Base-by-base conservation (phyloP, 2,888 invertebrate species). In the Ariolimax columbianus region DNA sequence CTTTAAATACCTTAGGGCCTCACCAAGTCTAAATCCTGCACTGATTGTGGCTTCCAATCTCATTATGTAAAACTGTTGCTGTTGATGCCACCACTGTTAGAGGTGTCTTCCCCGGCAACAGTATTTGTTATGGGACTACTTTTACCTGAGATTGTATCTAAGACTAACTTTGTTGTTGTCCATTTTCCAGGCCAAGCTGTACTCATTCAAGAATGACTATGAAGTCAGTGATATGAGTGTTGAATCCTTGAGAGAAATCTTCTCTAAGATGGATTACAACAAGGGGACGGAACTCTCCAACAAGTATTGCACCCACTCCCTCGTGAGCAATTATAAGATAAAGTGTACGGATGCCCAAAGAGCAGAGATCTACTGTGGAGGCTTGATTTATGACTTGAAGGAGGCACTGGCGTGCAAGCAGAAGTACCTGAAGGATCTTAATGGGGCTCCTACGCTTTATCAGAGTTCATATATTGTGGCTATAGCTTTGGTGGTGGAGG, bases 131-230 rank as follows among this genome's bases (percentile, higher is more conserved):
- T n/a, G n/a, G n/a, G n/a, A n/a, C n/a, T n/a, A n/a, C n/a, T n/a
- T n/a, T n/a, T n/a, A n/a, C n/a, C n/a, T n/a, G n/a, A n/a, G n/a
- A n/a, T n/a, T n/a, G n/a, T n/a, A 19, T 26, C 59, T 59, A 23
- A 59, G n/a, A 19, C 59, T 59, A n/a, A 30, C 33, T 9, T 72
- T 72, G 23, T 19, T 73, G n/a, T 26, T 73, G n/a, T 30, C 0
- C n/a, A 6, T 43, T 73, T 40, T 30, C 19, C 51, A 81, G 85
- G 47, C 79, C 30, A 68, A 36, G 43, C 83, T 87, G 26, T 87
- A 87, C 80, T 72, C 55, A 30, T 86, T 87, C 77, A 75, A 55
- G 0, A 55, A 86, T 40, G 86, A 82, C 36, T 87, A 87, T 47
- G 47, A 82, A 0, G 86, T 87, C 11, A 23, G 43, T 4, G 83